These are phyloP conservation scores for Alauda arvensis DNA, from an alignment of 2,797 vertebrate species.

Conservation along the genomic window DNA sequence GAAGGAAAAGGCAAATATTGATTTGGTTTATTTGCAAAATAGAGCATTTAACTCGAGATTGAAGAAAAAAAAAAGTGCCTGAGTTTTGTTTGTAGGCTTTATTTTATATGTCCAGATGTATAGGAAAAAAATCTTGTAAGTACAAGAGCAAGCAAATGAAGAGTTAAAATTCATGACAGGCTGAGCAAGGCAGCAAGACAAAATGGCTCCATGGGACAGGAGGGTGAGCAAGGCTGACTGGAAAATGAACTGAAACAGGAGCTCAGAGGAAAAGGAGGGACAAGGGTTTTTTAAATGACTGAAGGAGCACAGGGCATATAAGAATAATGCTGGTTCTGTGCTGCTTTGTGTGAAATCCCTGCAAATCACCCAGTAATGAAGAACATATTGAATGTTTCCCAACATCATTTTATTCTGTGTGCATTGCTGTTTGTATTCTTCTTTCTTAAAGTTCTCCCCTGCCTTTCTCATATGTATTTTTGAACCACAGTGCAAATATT, in stretches of 20 bases:
- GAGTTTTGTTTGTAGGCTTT: not conserved
- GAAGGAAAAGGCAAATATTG: not conserved
- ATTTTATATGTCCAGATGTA: not conserved
- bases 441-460: conserved; percentile 15
- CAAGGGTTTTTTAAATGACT: fast-evolving
- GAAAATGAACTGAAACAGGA: not conserved
- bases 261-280: not conserved
- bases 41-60: not conserved
- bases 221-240: not conserved
- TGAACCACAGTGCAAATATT: conserved; percentile 54
- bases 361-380: not conserved
- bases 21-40: not conserved
- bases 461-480: conserved; percentile 23
- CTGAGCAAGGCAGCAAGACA: not conserved
- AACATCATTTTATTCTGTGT: not conserved
- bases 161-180: not conserved
- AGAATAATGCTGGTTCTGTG: not conserved
- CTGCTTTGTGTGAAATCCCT: conserved; percentile 9
- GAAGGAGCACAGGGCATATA: not conserved
- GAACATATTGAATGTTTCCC: not conserved
- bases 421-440: conserved; percentile 22
- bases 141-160: not conserved
- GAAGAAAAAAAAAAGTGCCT: too few species aligned
- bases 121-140: not conserved
- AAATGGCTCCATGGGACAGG: not conserved